A percentile compares a stretch with the other conserved stretches of the same genome.
phyloP scores from a whole-genome alignment of 92 coral and sea anemone genomes.

The Galaxea fascicularis region DNA sequence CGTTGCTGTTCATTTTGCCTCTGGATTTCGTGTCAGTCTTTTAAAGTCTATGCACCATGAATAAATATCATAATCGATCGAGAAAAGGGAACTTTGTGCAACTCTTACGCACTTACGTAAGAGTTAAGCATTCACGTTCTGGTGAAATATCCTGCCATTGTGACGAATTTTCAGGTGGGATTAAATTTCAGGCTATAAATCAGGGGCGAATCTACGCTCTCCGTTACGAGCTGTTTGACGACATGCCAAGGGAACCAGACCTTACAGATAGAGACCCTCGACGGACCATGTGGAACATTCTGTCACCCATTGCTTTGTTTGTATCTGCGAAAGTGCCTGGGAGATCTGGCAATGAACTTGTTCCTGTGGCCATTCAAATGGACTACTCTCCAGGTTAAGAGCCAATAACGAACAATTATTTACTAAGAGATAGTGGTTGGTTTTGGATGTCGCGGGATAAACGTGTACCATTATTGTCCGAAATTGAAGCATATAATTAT shows the following conservation, averaged over 20 bases:
- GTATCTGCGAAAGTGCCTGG: conserved; percentile 35
- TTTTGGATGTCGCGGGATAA: too few species aligned
- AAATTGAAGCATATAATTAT: too few species aligned
- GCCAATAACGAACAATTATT: background rate
- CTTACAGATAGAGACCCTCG: conserved; percentile 60
- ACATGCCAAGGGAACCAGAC: conserved; percentile 52
- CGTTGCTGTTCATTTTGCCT: background rate
- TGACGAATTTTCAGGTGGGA: background rate
- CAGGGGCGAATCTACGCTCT: conserved; percentile 56
- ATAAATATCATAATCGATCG: too few species aligned
- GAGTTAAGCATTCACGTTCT: background rate
- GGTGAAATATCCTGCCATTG: background rate
- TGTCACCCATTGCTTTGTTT: conserved; percentile 78
- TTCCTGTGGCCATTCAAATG: conserved; percentile 80
- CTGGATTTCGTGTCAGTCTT: too few species aligned
- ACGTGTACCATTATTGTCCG: too few species aligned
- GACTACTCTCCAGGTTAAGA: conserved; percentile 50
- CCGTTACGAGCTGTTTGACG: conserved; percentile 65
- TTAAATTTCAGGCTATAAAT: conserved; percentile 51
- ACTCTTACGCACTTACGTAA: background rate
- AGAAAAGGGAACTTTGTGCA: background rate
- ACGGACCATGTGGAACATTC: conserved; percentile 57
- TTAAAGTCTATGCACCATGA: too few species aligned
- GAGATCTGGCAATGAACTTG: conserved; percentile 33
- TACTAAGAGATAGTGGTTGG: background rate